Percentiles rank a stretch among this genome's conserved stretches.
phyloP scores from a whole-genome alignment of 1,140 invertebrate species.

The Pinna nobilis region DNA sequence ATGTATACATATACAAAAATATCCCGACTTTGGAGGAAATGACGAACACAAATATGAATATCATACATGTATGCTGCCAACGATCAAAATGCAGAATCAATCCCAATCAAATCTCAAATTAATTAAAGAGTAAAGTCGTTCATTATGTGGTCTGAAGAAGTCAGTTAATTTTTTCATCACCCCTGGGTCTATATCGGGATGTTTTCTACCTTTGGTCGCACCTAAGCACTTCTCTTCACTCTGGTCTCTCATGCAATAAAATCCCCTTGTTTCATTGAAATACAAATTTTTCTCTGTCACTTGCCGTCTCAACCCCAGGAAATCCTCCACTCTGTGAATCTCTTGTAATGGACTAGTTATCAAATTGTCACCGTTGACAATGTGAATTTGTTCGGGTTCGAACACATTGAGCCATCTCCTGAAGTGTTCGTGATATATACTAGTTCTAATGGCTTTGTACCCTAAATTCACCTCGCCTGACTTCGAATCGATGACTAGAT shows the following conservation, averaged over 20 bases:
- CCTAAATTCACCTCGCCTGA: conserved; percentile 62
- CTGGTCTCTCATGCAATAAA: conserved; percentile 74
- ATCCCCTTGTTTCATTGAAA: conserved; percentile 75
- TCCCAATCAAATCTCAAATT: conserved; percentile 67
- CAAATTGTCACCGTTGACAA: conserved; percentile 71
- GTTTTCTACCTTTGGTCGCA: conserved; percentile 93
- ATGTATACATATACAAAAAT: too few relatives aligned
- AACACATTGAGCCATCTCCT: conserved; percentile 69
- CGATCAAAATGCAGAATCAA: too few relatives aligned
- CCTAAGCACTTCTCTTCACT: conserved; percentile 82
- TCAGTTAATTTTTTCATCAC: conserved; percentile 85
- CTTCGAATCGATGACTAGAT: conserved; percentile 61
- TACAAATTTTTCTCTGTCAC: conserved; percentile 66
- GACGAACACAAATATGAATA: too few relatives aligned
- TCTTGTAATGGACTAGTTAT: conserved; percentile 66
- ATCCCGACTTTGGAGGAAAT: too few relatives aligned
- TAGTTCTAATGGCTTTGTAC: conserved; percentile 68
- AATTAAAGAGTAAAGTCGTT: conserved; percentile 68
- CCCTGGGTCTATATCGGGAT: conserved; percentile 86
- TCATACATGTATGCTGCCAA: too few relatives aligned
- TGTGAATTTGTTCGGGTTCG: conserved; percentile 66
- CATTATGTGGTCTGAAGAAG: conserved; percentile 93
- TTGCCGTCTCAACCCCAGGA: conserved; percentile 63
- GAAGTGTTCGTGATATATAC: conserved; percentile 72
- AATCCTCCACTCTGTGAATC: conserved; percentile 66